phyloP scores from a whole-genome alignment of 1,140 invertebrate species.

The roundworm (Caenorhabditis elegans) region DNA sequence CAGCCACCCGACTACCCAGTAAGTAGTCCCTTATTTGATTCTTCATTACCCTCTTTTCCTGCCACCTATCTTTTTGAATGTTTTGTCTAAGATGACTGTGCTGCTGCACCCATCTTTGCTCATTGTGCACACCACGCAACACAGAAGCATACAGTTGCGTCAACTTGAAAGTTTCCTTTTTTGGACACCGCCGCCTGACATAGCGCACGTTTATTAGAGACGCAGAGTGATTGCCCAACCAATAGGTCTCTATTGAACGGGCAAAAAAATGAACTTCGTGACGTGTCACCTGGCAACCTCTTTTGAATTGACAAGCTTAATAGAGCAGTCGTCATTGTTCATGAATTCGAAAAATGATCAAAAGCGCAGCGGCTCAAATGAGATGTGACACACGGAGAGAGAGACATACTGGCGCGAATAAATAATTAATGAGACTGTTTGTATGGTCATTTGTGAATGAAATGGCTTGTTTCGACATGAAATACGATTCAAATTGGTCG shows the following conservation, averaged over 20 bases:
- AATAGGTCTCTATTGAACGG: neutral
- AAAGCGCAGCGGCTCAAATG: constrained; percentile 32
- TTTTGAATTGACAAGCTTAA: neutral
- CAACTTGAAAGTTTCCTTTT: constrained; percentile 13
- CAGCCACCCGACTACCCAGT: constrained; percentile 23
- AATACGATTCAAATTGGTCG: constrained; percentile 16
- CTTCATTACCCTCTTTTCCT: neutral
- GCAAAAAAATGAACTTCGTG: constrained; percentile 4
- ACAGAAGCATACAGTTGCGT: constrained; percentile 2
- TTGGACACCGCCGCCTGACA: neutral
- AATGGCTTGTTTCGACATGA: neutral
- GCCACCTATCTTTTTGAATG: neutral
- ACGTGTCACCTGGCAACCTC: neutral
- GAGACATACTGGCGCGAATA: constrained; percentile 11
- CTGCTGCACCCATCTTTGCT: constrained; percentile 18
- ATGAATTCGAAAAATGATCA: constrained; percentile 12
- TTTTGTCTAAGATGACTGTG: neutral
- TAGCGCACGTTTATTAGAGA: neutral
- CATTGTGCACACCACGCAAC: neutral
- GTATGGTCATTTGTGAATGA: constrained; percentile 10
- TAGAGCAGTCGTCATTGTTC: neutral
- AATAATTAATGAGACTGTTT: constrained; percentile 29
- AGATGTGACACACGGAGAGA: constrained; percentile 9
- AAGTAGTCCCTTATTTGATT: neutral
- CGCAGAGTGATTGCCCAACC: neutral